Base-by-base conservation (phyloP, 1,140 invertebrate species). In the Drosophila burlai region DNA sequence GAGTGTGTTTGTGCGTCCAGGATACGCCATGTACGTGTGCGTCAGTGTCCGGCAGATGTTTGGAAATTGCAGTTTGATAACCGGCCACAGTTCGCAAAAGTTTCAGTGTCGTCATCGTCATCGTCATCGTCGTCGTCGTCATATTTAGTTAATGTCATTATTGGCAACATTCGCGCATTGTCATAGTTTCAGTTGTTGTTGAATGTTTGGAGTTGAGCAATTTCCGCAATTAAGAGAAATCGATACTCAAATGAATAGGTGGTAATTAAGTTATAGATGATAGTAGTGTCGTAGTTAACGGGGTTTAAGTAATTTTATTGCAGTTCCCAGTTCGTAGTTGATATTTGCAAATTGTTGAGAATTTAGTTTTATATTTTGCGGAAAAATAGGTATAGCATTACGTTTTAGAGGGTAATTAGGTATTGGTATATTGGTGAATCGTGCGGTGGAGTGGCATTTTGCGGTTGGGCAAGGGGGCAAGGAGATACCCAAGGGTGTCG, bases 61-160 rank as follows among this genome's bases (percentile, higher is more conserved):
- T 82, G 61, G 73, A 84, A 80, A 81, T 85, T 85, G 82, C 75
- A 81, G 54, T 81, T 85, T 79, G 73, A 81, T 84, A 64, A 76
- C 66, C 55, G 45, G 43, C 61, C 40, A 67, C 40, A 55, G 34
- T 57, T 57, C 9, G 54, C 45, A 62, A 59, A 78, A 74, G 69
- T 78, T 80, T 71, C 24, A 42, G 9, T 46, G 75, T 72, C 65
- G 54, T 42, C 61, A 42, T 73, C 62, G 62, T 79, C 66, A 79
- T 72, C 65, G 67, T 64, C 50, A 45, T 45, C 59, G 42, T 57
- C 58, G 52, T 50, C 54, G 34, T 66, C 62, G 62, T 80, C 67
- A 80, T 79, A 73, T 79, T 74, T 79, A 63, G 67, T 80, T 71
- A 80, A 65, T 80, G 76, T 50, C 60, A 54, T 72, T 79, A 52